phyloP scores from a whole-genome alignment of 2,113 vertebrate genomes.

The Ochotona princeps region DNA sequence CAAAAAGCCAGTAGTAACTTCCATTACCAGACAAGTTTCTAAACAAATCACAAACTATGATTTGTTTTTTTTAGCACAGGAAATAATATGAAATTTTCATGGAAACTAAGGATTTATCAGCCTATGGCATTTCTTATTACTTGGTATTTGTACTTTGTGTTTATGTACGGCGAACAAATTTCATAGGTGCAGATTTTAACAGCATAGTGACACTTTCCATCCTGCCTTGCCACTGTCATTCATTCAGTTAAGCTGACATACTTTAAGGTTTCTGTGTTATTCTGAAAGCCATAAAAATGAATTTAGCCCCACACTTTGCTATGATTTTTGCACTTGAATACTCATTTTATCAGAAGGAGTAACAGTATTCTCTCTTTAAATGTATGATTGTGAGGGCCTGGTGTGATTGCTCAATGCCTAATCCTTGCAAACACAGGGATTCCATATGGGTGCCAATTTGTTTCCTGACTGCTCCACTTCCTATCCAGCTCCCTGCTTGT shows the following conservation, averaged over 20 bases:
- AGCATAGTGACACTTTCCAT: too few relatives aligned
- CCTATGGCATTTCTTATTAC: neutral
- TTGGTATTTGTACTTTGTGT: too few relatives aligned
- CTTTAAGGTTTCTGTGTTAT: neutral
- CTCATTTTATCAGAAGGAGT: constrained; percentile 1
- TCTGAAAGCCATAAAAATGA: neutral
- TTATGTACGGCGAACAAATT: too few relatives aligned
- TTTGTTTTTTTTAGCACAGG: neutral
- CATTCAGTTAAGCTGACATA: neutral
- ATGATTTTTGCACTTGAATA: neutral
- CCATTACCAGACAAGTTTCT: neutral
- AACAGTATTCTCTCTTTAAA: neutral
- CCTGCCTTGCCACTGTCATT: too few relatives aligned
- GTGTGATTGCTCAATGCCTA: too few relatives aligned
- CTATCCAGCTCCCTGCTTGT: too few relatives aligned
- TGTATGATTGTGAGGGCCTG: too few relatives aligned
- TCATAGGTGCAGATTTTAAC: too few relatives aligned
- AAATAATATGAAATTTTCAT: neutral
- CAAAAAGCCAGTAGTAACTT: constrained; percentile 1
- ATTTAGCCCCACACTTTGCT: neutral
- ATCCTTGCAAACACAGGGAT: too few relatives aligned
- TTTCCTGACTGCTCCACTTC: too few relatives aligned
- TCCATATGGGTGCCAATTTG: too few relatives aligned
- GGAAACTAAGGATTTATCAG: neutral
- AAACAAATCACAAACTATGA: neutral